Evolutionary conservation across 2,888 invertebrate species (phyloP).

Genomic region (Microctonus aethiopoides): DNA sequence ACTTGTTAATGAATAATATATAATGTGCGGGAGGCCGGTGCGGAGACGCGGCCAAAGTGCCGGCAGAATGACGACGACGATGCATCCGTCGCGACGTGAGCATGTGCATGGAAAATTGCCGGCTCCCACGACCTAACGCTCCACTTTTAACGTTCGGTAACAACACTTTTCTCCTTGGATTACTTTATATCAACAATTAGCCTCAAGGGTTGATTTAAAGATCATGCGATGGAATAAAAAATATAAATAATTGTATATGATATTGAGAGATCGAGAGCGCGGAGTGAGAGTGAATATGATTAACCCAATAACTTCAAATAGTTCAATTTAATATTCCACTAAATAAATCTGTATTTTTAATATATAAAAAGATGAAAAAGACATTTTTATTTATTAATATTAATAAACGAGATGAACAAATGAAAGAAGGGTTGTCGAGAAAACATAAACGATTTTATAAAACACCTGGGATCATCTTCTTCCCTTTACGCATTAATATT

Average conservation of each 20-base stretch:
- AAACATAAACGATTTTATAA: constrained; percentile 21
- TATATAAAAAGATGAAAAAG: too few species aligned
- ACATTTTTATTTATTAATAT: neutral
- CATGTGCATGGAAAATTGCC: constrained; percentile 44
- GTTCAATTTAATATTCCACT: constrained; percentile 7
- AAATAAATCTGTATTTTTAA: too few species aligned
- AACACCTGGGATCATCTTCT: constrained; percentile 27
- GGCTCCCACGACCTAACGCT: constrained; percentile 47
- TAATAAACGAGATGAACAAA: too few species aligned
- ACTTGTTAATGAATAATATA: neutral
- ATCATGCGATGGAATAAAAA: neutral
- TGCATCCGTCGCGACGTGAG: constrained; percentile 25
- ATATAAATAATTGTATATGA: neutral
- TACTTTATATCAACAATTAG: constrained; percentile 7
- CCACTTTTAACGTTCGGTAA: constrained; percentile 37
- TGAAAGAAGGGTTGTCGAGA: neutral
- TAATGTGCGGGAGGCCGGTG: constrained; percentile 28
- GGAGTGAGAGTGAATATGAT: constrained; percentile 18
- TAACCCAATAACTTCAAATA: constrained; percentile 8
- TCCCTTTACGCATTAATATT: constrained; percentile 15
- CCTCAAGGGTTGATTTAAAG: constrained; percentile 16
- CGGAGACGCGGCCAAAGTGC: constrained; percentile 38
- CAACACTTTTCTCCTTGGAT: constrained; percentile 8
- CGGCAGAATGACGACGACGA: constrained; percentile 32
- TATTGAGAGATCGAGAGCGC: too few species aligned